These are phyloP conservation scores for Siphamia tubifer DNA, from an alignment of 2,113 vertebrate species.

Conservation along the genomic window DNA sequence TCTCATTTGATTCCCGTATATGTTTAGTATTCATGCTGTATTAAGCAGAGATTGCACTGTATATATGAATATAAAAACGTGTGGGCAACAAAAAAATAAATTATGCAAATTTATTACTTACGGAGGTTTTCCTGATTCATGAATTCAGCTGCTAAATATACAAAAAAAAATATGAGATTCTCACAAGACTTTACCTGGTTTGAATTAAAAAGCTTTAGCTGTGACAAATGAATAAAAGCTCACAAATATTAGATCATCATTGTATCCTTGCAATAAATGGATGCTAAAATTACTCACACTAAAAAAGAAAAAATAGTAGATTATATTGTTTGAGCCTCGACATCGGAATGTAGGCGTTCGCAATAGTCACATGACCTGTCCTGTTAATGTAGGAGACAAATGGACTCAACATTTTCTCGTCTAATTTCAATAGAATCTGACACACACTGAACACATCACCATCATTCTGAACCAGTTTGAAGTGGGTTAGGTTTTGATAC, in stretches of 20 bases:
- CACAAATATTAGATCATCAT: slow-evolving; percentile 5
- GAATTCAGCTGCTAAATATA: background rate
- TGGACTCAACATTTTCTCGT: no score
- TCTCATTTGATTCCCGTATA: slow-evolving; percentile 25
- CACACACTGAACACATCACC: no score
- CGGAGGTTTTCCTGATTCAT: background rate
- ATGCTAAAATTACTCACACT: slow-evolving; percentile 9
- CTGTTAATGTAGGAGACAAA: no score
- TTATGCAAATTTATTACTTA: background rate
- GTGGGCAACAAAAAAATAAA: background rate
- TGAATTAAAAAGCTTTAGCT: background rate
- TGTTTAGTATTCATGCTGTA: slow-evolving; percentile 12
- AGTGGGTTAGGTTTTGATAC: no score
- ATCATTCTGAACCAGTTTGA: no score
- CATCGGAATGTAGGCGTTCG: no score
- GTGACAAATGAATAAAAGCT: background rate
- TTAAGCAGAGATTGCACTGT: background rate
- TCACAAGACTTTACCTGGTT: background rate
- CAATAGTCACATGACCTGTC: no score
- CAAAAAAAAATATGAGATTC: background rate
- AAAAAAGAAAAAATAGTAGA: no score
- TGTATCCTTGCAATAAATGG: background rate
- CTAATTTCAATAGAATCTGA: no score
- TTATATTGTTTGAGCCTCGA: no score
- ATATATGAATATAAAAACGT: slow-evolving; percentile 19